Evolutionary conservation across 2,888 invertebrate species (phyloP).

Genomic region (Sphaerophoria rueppellii): DNA sequence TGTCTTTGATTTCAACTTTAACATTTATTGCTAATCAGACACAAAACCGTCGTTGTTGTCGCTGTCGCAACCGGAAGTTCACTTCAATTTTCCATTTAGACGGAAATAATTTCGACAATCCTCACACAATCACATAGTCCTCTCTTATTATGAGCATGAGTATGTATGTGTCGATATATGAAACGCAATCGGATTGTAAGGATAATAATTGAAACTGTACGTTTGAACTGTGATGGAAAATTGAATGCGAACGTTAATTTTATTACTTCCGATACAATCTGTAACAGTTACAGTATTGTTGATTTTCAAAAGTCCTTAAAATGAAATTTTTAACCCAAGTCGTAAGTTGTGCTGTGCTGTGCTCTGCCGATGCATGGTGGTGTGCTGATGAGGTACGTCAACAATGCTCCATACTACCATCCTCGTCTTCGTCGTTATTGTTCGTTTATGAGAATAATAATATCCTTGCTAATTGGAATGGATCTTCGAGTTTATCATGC

Average conservation of each 20-base stretch:
- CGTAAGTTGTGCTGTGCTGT: neutral
- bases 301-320: conserved; percentile 19
- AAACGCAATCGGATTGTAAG: neutral
- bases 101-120: conserved; percentile 60
- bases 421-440: neutral
- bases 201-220: conserved; percentile 63
- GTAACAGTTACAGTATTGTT: conserved; percentile 19
- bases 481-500: conserved; percentile 30
- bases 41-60: too few species aligned
- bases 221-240: conserved; percentile 55
- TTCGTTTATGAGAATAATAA: conserved; percentile 7
- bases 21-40: too few species aligned
- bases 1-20: too few species aligned
- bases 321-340: neutral
- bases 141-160: neutral
- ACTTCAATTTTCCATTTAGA: conserved; percentile 59
- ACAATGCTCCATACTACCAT: too few species aligned
- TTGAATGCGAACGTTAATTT: conserved; percentile 56
- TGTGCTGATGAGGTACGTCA: too few species aligned
- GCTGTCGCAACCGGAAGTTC: conserved; percentile 38
- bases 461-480: conserved; percentile 50
- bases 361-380: too few species aligned
- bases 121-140: conserved; percentile 16
- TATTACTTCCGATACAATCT: conserved; percentile 59
- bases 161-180: conserved; percentile 7